Conservation (phyloP, 2,113 vertebrate species). For the Dromaius novaehollandiae region DNA sequence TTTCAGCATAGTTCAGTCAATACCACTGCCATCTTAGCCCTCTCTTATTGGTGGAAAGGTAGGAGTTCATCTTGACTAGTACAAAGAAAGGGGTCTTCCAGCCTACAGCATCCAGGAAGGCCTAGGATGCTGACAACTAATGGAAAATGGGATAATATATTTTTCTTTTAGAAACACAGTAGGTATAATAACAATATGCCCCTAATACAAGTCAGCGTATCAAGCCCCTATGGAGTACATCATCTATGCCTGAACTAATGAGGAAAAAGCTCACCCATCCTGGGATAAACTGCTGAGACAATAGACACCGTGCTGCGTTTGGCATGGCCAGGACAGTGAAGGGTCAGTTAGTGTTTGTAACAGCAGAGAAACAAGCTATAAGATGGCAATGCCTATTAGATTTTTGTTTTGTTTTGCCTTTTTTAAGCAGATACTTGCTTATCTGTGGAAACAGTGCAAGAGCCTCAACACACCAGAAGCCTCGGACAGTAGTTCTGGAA, state of each 20-base stretch:
- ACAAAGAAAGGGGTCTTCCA: background rate
- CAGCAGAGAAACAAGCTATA: background rate
- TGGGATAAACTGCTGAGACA: background rate
- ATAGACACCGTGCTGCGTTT: rapidly evolving
- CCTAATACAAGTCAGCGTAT: background rate
- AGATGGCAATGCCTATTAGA: background rate
- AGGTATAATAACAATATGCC: background rate
- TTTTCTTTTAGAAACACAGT: background rate
- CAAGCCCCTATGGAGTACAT: background rate
- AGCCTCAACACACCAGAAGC: background rate
- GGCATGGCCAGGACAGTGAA: rapidly evolving
- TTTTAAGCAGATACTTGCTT: background rate
- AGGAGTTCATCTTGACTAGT: background rate
- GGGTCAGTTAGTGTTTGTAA: background rate
- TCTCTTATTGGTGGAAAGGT: background rate
- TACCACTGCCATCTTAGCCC: background rate
- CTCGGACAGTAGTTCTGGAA: background rate
- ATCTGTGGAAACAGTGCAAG: background rate
- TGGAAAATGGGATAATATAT: rapidly evolving
- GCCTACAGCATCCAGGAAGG: background rate
- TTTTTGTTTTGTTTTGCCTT: background rate
- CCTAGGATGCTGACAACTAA: background rate
- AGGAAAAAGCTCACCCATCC: background rate
- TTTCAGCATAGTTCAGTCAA: background rate
- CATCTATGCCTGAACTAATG: background rate